phyloP scores from a whole-genome alignment of 2,888 invertebrate species.

The Drosophila planitibia region DNA sequence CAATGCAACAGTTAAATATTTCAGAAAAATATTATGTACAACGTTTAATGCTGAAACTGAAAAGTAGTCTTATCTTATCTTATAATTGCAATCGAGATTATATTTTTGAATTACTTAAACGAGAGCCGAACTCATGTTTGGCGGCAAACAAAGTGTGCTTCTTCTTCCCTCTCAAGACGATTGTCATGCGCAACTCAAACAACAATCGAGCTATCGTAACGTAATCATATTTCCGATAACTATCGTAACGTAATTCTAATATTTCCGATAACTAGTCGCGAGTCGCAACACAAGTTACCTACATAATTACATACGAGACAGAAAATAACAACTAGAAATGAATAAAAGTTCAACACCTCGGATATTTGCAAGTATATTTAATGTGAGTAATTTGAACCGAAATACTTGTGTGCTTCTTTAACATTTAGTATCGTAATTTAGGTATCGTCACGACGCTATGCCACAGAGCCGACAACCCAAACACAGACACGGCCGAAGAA shows the following conservation, averaged over 20 bases:
- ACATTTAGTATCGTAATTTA: conserved; percentile 5
- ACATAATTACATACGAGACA: conserved; percentile 29
- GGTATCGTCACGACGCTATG: conserved; percentile 40
- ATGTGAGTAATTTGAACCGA: conserved; percentile 28
- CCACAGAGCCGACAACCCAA: conserved; percentile 25
- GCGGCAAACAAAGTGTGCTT: conserved; percentile 22
- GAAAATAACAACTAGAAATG: conserved; percentile 38
- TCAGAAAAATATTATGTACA: no score
- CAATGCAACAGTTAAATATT: no score
- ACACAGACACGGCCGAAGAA: conserved; percentile 33
- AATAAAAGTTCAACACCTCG: conserved; percentile 36
- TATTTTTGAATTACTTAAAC: not conserved
- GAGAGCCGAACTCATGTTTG: not conserved
- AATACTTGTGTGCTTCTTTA: not conserved
- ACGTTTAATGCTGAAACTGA: not conserved
- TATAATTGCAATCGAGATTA: not conserved
- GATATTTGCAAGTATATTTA: conserved; percentile 25
- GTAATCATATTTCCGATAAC: conserved; percentile 17
- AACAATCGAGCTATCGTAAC: conserved; percentile 28
- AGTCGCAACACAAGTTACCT: conserved; percentile 24
- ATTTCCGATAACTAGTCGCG: conserved; percentile 24
- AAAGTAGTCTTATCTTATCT: not conserved
- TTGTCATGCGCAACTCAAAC: not conserved
- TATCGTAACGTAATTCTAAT: conserved; percentile 5
- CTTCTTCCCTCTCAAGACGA: conserved; percentile 1